Percentiles rank a stretch among this genome's conserved stretches.
These are phyloP conservation scores for Camponotus floridanus DNA, from an alignment of 1,140 invertebrate species.

Conservation along the genomic window DNA sequence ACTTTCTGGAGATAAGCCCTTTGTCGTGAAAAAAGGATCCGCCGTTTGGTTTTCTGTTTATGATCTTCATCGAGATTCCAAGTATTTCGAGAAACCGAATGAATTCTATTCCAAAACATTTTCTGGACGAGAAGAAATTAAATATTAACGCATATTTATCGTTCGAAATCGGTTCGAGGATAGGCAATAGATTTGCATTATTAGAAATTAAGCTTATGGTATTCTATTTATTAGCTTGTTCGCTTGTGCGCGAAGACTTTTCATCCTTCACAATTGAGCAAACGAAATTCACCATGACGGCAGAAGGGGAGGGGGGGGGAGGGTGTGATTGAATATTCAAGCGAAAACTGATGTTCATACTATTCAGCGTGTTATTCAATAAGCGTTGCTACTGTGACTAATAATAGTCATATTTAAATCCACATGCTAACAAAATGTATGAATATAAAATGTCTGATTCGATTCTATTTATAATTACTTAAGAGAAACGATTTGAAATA, in stretches of 20 bases:
- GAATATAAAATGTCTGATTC: too few relatives aligned
- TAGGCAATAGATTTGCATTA: slow-evolving; percentile 79
- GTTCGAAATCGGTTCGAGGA: slow-evolving; percentile 64
- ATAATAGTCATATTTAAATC: slow-evolving; percentile 12
- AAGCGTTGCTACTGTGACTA: neutral
- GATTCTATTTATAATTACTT: too few relatives aligned
- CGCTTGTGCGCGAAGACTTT: slow-evolving; percentile 14
- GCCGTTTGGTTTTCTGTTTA: slow-evolving; percentile 84
- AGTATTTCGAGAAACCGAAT: slow-evolving; percentile 88
- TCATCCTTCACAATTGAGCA: slow-evolving; percentile 29
- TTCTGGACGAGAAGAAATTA: slow-evolving; percentile 78
- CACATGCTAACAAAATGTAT: neutral
- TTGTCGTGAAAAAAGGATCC: slow-evolving; percentile 80
- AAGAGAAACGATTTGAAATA: neutral
- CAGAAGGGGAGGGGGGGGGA: neutral
- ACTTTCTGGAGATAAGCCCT: slow-evolving; percentile 66
- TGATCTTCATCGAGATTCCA: slow-evolving; percentile 88
- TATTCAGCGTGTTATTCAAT: neutral
- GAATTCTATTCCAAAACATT: slow-evolving; percentile 87
- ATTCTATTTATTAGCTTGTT: slow-evolving; percentile 45
- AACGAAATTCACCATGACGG: neutral
- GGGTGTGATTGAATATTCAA: slow-evolving; percentile 57
- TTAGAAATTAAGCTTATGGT: slow-evolving; percentile 57
- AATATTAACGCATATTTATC: slow-evolving; percentile 26
- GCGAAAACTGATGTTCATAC: slow-evolving; percentile 30